Percentiles rank a stretch among this genome's conserved stretches.
Conservation (phyloP, 1,140 invertebrate genomes). For the Drosophila prosaltans region DNA sequence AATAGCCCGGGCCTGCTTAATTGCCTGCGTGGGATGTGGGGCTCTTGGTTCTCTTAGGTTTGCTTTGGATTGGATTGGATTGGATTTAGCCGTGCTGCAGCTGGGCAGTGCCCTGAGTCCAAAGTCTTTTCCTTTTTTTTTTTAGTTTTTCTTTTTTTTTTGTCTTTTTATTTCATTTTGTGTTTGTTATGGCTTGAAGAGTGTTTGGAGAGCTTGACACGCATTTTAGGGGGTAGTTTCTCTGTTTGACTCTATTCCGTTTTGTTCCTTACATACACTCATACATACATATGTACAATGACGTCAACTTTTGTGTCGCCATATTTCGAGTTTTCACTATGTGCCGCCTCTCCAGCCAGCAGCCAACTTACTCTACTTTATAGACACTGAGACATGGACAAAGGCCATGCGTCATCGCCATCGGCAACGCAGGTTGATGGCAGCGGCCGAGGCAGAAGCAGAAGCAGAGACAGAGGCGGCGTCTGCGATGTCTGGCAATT, state of each 20-base stretch:
- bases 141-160: not conserved
- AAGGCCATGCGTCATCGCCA: constrained; percentile 66
- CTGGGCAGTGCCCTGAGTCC: constrained; percentile 31
- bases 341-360: constrained; percentile 14
- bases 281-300: constrained; percentile 45
- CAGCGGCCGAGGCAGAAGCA: constrained; percentile 40
- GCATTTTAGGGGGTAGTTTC: constrained; percentile 54
- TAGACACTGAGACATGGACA: constrained; percentile 29
- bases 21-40: constrained; percentile 72
- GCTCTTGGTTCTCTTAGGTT: constrained; percentile 9
- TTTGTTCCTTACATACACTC: not conserved
- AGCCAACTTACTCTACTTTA: constrained; percentile 12
- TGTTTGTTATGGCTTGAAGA: not conserved
- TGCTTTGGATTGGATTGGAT: constrained; percentile 17
- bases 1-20: constrained; percentile 76
- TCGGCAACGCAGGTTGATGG: constrained; percentile 55
- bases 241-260: constrained; percentile 16
- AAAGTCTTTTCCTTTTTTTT: constrained; percentile 33
- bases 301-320: constrained; percentile 76
- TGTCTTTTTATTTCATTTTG: too few relatives aligned
- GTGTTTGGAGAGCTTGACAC: constrained; percentile 33
- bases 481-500: constrained; percentile 48
- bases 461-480: constrained; percentile 24
- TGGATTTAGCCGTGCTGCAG: constrained; percentile 6
- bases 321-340: constrained; percentile 53